Conservation (phyloP, 2,797 vertebrate species). For the Amblyopsis hoosieri region DNA sequence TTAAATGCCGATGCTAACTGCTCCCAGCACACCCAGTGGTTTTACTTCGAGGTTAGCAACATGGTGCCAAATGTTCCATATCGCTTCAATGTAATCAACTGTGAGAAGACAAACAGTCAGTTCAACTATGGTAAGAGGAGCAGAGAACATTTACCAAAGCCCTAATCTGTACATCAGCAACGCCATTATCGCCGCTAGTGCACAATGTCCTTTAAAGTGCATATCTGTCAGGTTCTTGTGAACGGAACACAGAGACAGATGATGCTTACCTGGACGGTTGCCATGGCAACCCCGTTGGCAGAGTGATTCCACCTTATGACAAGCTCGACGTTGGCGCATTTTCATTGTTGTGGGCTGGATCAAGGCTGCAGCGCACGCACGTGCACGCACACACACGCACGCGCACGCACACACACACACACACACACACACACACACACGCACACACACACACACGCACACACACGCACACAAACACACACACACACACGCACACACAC, state of each 20-base stretch:
- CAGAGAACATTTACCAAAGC: neutral
- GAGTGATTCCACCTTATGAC: too few relatives aligned
- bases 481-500: neutral
- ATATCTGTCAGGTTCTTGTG: neutral
- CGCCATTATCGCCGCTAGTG: too few relatives aligned
- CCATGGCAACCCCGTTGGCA: too few relatives aligned
- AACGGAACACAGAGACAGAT: too few relatives aligned
- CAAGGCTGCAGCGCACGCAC: neutral
- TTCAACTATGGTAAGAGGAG: constrained; percentile 89
- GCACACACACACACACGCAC: neutral
- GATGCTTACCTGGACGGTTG: too few relatives aligned
- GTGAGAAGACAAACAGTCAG: constrained; percentile 93
- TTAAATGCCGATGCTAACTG: constrained; percentile 86
- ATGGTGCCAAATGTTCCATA: constrained; percentile 80
- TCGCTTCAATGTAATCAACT: constrained; percentile 94
- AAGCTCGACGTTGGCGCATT: too few relatives aligned
- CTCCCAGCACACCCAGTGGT: constrained; percentile 88
- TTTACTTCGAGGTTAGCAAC: constrained; percentile 88
- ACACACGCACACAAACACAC: neutral
- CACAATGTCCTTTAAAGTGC: neutral
- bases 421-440: neutral
- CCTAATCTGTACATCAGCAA: neutral
- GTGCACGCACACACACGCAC: neutral
- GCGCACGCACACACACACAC: constrained; percentile 1
- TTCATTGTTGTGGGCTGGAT: too few relatives aligned